Percentiles rank a stretch among this genome's conserved stretches.
Evolutionary conservation across 2,113 vertebrate genomes (phyloP).

Genomic region (Zosterops japonicus): DNA sequence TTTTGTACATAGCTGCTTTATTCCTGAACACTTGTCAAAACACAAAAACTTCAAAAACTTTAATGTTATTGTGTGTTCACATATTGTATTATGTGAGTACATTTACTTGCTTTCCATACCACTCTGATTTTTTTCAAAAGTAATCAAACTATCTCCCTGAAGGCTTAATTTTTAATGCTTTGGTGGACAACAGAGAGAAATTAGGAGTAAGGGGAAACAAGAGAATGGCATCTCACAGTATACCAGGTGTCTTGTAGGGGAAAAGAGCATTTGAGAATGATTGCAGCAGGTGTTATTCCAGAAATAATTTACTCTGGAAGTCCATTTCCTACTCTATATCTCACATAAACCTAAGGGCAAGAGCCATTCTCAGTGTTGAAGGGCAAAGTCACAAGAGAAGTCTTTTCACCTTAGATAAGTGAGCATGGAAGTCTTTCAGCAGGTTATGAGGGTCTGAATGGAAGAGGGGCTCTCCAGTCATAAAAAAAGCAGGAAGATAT

Average conservation of each 20-base stretch:
- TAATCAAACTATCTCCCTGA: neutral
- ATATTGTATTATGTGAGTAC: neutral
- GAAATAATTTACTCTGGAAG: neutral
- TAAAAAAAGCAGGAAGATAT: neutral
- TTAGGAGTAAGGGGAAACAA: neutral
- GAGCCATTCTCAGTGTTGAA: neutral
- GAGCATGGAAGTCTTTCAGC: neutral
- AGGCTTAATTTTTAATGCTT: neutral
- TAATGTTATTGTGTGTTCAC: neutral
- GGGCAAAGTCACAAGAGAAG: accelerated
- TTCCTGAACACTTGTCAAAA: neutral
- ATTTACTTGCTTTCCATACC: neutral
- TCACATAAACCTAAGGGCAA: neutral
- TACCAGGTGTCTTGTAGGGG: neutral
- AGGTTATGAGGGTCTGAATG: neutral
- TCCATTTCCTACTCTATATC: neutral
- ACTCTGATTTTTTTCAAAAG: neutral
- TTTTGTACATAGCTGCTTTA: neutral
- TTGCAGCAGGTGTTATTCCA: neutral
- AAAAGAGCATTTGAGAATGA: neutral
- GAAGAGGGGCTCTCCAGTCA: neutral
- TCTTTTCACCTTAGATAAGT: neutral
- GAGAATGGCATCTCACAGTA: neutral
- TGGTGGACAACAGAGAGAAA: neutral
- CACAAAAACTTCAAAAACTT: neutral